Conservation (phyloP, 2,888 invertebrate genomes). For the Melieria picta region DNA sequence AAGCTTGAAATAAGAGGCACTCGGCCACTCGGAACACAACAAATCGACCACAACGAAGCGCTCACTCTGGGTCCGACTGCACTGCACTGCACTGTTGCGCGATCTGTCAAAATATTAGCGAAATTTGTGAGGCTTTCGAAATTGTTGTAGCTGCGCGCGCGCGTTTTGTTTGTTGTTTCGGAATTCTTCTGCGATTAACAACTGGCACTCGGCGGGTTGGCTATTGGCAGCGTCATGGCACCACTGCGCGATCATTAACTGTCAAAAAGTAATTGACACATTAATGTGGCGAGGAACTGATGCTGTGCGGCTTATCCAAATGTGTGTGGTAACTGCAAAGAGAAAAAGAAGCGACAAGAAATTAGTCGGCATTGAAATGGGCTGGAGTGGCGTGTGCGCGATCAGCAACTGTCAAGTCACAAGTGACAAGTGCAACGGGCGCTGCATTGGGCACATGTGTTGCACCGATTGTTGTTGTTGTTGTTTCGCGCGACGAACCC, state of each 20-base stretch:
- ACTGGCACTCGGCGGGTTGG: background rate
- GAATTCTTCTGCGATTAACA: background rate
- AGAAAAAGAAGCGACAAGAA: background rate
- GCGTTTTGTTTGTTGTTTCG: background rate
- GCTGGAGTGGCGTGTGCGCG: background rate
- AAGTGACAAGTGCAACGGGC: no score
- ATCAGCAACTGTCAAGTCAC: conserved; percentile 8
- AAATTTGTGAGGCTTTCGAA: background rate
- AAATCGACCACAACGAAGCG: background rate
- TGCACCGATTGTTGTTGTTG: no score
- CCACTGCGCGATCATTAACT: conserved; percentile 17
- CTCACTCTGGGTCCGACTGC: background rate
- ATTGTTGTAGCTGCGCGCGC: background rate
- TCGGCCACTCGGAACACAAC: background rate
- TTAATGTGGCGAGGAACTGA: conserved; percentile 9
- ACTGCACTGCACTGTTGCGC: background rate
- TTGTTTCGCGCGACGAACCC: no score
- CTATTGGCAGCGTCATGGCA: background rate
- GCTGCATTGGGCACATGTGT: no score
- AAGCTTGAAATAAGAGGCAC: background rate
- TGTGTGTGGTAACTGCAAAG: conserved; percentile 24
- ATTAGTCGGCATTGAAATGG: conserved; percentile 27
- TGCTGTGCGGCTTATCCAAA: no score
- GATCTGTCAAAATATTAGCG: background rate
- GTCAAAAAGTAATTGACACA: conserved; percentile 21